Evolutionary conservation across 2,888 invertebrate genomes (phyloP).

Genomic region (Mythimna ferrago): DNA sequence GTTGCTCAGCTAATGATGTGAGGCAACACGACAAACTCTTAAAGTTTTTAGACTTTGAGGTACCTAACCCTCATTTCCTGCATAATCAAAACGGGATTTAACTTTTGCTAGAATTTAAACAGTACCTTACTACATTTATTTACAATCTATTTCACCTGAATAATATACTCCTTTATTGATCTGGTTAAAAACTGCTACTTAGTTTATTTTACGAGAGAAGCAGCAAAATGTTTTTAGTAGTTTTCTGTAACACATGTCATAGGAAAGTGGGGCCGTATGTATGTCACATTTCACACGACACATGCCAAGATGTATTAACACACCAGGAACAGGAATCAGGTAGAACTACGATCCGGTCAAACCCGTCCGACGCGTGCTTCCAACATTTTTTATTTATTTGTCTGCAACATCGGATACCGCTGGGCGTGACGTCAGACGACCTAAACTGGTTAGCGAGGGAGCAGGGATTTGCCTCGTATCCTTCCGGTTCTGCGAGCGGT

Average conservation of each 20-base stretch:
- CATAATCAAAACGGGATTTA: not conserved
- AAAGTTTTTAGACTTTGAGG: slow-evolving; percentile 13
- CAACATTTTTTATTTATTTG: slow-evolving; percentile 91
- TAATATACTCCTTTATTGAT: not conserved
- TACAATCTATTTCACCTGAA: not conserved
- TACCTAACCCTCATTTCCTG: slow-evolving; percentile 3
- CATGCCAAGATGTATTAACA: slow-evolving; percentile 81
- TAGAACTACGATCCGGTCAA: slow-evolving; percentile 91
- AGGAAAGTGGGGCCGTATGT: slow-evolving; percentile 28
- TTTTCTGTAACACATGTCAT: not conserved
- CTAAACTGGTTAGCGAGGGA: slow-evolving; percentile 91
- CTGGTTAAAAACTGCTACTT: not conserved
- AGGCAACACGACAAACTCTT: slow-evolving; percentile 23
- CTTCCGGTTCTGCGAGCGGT: slow-evolving; percentile 90
- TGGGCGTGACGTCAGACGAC: slow-evolving; percentile 90
- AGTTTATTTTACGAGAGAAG: not conserved
- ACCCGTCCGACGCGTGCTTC: slow-evolving; percentile 90
- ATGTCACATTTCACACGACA: slow-evolving; percentile 72
- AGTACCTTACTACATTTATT: not conserved
- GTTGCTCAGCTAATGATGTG: slow-evolving; percentile 57
- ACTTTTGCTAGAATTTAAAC: not conserved
- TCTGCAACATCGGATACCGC: slow-evolving; percentile 90
- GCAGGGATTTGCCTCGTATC: slow-evolving; percentile 90
- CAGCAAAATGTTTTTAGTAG: slow-evolving; percentile 1
- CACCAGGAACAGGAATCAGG: slow-evolving; percentile 91